phyloP scores from a whole-genome alignment of 2,113 vertebrate species.

The Mungos mungo region DNA sequence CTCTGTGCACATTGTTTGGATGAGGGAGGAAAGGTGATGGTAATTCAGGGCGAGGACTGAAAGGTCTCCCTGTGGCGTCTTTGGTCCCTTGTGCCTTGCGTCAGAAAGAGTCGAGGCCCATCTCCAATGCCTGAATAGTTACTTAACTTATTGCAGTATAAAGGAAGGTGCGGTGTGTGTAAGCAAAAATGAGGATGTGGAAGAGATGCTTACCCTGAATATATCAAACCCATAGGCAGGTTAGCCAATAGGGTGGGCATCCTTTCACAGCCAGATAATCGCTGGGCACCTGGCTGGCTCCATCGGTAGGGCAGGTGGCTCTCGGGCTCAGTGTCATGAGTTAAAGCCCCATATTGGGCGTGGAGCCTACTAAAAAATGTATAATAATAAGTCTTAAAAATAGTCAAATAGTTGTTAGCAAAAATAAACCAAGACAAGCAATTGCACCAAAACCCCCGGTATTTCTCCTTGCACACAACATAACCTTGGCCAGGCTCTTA shows the following conservation, averaged over 20 bases:
- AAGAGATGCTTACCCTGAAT: background rate
- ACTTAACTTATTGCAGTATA: background rate
- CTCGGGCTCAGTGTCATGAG: background rate
- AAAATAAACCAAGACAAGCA: background rate
- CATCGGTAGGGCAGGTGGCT: background rate
- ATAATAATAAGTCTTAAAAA: background rate
- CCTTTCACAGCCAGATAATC: background rate
- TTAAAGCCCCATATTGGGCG: background rate
- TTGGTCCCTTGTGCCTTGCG: background rate
- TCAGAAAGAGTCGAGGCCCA: background rate
- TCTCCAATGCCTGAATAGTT: background rate
- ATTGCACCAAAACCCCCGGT: accelerated
- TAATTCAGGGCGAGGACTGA: background rate
- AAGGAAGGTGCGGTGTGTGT: background rate
- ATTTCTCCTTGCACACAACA: background rate
- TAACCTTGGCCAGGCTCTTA: background rate
- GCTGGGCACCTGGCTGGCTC: background rate
- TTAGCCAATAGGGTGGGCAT: background rate
- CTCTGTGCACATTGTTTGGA: background rate
- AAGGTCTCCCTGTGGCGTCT: background rate
- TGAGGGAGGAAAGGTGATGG: background rate
- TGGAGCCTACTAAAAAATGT: background rate
- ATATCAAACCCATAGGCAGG: background rate
- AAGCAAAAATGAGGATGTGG: background rate
- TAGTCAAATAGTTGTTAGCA: background rate